Evolutionary conservation across 2,888 invertebrate genomes (phyloP), one percentile per base, ranked within the genome.

Genomic region (Epirrhoe alternata): DNA sequence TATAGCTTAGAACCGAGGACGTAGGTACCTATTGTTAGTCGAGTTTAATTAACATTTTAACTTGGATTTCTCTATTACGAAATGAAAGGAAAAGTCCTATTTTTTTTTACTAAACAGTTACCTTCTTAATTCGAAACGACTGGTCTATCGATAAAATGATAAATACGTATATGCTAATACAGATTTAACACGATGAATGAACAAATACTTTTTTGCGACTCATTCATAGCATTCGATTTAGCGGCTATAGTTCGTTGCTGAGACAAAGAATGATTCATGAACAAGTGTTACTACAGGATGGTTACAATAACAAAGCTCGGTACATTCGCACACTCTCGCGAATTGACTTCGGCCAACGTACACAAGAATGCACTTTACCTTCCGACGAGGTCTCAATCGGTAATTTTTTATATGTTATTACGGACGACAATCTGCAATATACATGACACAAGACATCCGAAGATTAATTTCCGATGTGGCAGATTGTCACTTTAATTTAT

Each of bases 331-430:
- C 84, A 79, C 86, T 83, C 85, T 76, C 81, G 92, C 88, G 84
- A 93, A 92, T 89, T 91, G 86, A 83, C 84, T 83, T 79, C 76
- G 80, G 80, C 79, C 76, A 83, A 84, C 84, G 79, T 87, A 92
- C 92, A 92, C 88, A 90, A 88, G 85, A 92, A 91, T 90, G 92
- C 92, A 92, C 92, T 93, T 90, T 91, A 86, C 84, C 83, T 80
- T 78, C 80, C 80, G 77, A 73, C 79, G 83, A 87, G 78, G 84
- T 84, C 88, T 87, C 86, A 88, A 91, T 90, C 84, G 85, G 86
- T 86, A 86, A 86, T 89, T 89, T 90, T 88, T 90, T 86, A 87
- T 86, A 81, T 85, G 85, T 86, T 88, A 82, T 83, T 86, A 86
- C 84, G 79, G 80, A 86, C 81, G 83, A 79, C 78, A 83, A 79